Conservation (phyloP, 2,797 vertebrate genomes). For the Halcyon badia region DNA sequence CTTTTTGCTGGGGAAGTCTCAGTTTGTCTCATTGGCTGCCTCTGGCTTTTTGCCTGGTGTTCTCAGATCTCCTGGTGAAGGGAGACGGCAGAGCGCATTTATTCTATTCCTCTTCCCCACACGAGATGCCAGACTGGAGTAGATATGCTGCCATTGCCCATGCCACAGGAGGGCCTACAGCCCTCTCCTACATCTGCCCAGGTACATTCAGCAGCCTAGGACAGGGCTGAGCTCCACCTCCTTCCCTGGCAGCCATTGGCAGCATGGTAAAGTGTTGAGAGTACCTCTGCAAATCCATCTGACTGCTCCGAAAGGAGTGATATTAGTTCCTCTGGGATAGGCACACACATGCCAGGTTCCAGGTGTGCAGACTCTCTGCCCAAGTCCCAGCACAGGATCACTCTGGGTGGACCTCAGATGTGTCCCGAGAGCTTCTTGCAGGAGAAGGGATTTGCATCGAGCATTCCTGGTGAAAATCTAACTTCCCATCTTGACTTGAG, state of each 20-base stretch:
- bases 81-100: background rate
- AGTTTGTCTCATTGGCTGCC: background rate
- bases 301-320: accelerated
- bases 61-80: background rate
- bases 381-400: accelerated
- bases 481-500: background rate
- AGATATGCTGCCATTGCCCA: background rate
- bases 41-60: background rate
- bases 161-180: accelerated
- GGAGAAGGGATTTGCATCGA: background rate
- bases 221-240: background rate
- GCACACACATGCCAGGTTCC: background rate
- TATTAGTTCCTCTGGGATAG: background rate
- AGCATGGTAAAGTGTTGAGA: background rate
- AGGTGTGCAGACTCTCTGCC: background rate
- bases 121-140: background rate
- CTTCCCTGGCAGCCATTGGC: accelerated
- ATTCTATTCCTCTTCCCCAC: background rate
- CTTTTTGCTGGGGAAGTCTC: background rate
- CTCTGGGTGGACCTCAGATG: background rate
- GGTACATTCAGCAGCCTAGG: background rate
- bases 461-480: background rate
- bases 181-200: background rate
- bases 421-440: background rate
- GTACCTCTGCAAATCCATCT: background rate